Evolutionary conservation across 1,140 invertebrate species (phyloP).

Genomic region (Zophobas atratus): DNA sequence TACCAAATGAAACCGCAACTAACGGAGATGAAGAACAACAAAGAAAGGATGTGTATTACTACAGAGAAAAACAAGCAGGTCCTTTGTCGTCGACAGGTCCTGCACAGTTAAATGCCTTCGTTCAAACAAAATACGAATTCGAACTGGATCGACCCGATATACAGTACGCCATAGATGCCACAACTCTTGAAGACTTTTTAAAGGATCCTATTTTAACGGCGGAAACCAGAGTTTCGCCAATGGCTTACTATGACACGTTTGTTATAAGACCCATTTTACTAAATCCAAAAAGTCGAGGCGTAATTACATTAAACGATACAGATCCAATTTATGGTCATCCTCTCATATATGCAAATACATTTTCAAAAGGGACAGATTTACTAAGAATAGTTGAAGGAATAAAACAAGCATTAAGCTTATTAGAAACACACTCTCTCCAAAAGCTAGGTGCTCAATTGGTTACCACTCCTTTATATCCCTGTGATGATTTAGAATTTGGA

Average conservation of each 20-base stretch:
- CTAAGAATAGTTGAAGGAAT: constrained; percentile 71
- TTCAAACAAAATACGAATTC: constrained; percentile 69
- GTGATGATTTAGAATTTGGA: constrained; percentile 64
- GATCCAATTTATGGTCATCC: constrained; percentile 75
- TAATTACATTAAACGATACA: constrained; percentile 71
- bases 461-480: constrained; percentile 67
- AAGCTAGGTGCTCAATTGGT: constrained; percentile 65
- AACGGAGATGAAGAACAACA: constrained; percentile 69
- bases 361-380: constrained; percentile 72
- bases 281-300: constrained; percentile 74
- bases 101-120: constrained; percentile 70
- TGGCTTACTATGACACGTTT: constrained; percentile 70
- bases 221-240: constrained; percentile 69
- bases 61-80: constrained; percentile 67
- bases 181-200: constrained; percentile 67
- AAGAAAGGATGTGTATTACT: constrained; percentile 71
- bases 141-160: constrained; percentile 73
- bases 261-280: constrained; percentile 68
- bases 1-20: constrained; percentile 72
- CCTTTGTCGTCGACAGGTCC: constrained; percentile 71
- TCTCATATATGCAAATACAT: constrained; percentile 78
- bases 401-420: constrained; percentile 69
- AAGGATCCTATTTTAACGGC: constrained; percentile 70
- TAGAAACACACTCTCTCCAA: constrained; percentile 69
- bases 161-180: constrained; percentile 75